These are phyloP conservation scores for Ooceraea biroi DNA, from an alignment of 1,140 invertebrate species.

Conservation along the genomic window DNA sequence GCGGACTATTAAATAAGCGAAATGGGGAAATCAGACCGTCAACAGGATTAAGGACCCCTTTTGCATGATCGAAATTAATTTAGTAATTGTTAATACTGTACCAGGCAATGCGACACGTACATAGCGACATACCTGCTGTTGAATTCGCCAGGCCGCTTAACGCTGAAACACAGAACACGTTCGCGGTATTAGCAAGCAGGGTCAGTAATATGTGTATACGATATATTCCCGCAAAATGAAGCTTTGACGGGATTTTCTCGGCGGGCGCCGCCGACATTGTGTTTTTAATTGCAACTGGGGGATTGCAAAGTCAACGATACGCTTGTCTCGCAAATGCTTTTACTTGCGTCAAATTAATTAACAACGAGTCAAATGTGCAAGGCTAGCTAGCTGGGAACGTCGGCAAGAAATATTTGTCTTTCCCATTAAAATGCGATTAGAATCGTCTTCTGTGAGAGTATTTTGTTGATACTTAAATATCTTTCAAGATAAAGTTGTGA, in stretches of 20 bases:
- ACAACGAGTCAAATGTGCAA: slow-evolving; percentile 16
- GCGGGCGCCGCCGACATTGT: slow-evolving; percentile 1
- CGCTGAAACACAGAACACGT: slow-evolving; percentile 85
- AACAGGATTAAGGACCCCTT: slow-evolving; percentile 50
- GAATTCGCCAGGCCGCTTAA: slow-evolving; percentile 87
- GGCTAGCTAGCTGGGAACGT: not conserved
- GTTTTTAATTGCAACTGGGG: slow-evolving; percentile 35
- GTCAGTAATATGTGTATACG: slow-evolving; percentile 56
- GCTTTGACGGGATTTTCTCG: slow-evolving; percentile 58
- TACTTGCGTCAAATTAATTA: slow-evolving; percentile 40
- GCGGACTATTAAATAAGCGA: slow-evolving; percentile 32
- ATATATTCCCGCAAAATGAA: slow-evolving; percentile 58
- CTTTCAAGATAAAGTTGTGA: not conserved
- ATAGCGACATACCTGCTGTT: slow-evolving; percentile 86
- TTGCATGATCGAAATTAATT: slow-evolving; percentile 79
- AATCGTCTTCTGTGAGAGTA: not conserved
- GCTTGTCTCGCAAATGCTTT: too few species aligned
- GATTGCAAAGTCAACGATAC: slow-evolving; percentile 26
- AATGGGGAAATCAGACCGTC: slow-evolving; percentile 53
- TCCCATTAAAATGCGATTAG: not conserved
- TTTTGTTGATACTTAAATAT: not conserved
- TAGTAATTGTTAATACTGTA: slow-evolving; percentile 86
- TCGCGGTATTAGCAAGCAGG: slow-evolving; percentile 70
- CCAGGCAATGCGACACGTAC: slow-evolving; percentile 86
- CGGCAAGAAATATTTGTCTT: slow-evolving; percentile 30